Base-by-base conservation (phyloP, 1,140 invertebrate species). In the Subanguina moxae region DNA sequence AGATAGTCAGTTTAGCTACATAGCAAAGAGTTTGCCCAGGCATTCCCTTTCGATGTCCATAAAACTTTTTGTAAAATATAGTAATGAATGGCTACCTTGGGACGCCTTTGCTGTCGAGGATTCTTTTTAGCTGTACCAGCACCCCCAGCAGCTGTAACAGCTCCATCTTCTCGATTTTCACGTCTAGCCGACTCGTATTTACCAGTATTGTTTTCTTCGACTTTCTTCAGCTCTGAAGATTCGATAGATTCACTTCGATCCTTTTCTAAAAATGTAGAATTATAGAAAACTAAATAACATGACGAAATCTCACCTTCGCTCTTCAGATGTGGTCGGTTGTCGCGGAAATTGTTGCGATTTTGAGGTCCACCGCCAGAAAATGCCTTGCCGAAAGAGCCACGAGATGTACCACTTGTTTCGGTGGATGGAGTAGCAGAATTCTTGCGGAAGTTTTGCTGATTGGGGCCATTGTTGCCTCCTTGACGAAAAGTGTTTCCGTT, bases 101-200 rank as follows among this genome's bases (percentile, higher is more conserved):
- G 3, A 38, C 32, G 32, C 32, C 32, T 38, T 11, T 38, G 32
- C 32, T 38, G 32, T 38, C 32, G 32, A 5, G 3, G 32, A 38
- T 38, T 38, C 32, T 38, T 38, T 38, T 11, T 38, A 11, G 32
- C 32, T 38, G 32, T 5, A 38, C 3, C 3, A 38, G 32, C 32
- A 38, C 3, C 11, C 32, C 32, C 32, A 38, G 3, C 11, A 38
- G 32, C 11, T 3, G 32, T 11, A 38, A 38, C 32, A 38, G 32
- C 32, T 38, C 48, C 48, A 52, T 52, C 48, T 25, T 52, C 48
- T 52, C 48, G 48, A 52, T 25, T 25, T 52, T 52, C 48, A 52
- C 48, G 48, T 52, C 48, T 52, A 25, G 48, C 48, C 8, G 48
- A 52, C 48, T 52, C 48, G 48, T 52, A 52, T 52, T 52, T 52